Evolutionary conservation across 2,888 invertebrate genomes (phyloP), one percentile per base, ranked within the genome.

Genomic region (Lepidochrysops patricia): DNA sequence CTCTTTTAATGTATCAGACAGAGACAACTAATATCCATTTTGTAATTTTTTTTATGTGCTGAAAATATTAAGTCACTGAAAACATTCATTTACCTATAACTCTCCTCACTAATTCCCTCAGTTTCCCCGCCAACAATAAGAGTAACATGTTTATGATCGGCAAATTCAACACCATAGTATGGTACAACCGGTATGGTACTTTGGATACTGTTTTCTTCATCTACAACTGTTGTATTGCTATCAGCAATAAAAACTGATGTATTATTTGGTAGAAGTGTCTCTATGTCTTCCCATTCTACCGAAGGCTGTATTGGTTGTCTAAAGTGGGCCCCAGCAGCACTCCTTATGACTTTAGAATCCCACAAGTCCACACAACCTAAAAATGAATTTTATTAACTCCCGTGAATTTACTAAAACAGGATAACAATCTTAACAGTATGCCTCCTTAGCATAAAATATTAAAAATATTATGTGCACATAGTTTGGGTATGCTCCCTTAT

Each of bases 111-210:
- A n/a, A 98, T 88, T 0, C 98, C 97, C 77, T 94, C 92, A 5
- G 96, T 96, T 84, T 98, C 98, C 6, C 97, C 97, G 12, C 97
- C 97, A 67, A 98, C 89, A 34, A 98, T 90, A 3, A 98, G 76
- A 29, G 94, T 91, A 27, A 92, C 89, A 66, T 93, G 90, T 26
- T 87, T 78, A 56, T 82, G 75, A 26, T 79, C 70, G 1, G 84
- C 73, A 77, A 90, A 94, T 69, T 93, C 85, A 0, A 92, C 77
- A 57, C 90, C 75, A 72, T 91, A 92, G 75, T 95, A 95, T 32
- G 93, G 92, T 52, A 91, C 63, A 32, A 92, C 75, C 25, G 93
- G 92, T 61, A 94, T 73, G 50, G 72, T 57, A 12, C 58, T 61
- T 13, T 66, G 70, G 35, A 67, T 68, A 60, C 43, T 52, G 26